Evolutionary conservation across 2,113 vertebrate species (phyloP).

Genomic region (Phrynosoma platyrhinos): DNA sequence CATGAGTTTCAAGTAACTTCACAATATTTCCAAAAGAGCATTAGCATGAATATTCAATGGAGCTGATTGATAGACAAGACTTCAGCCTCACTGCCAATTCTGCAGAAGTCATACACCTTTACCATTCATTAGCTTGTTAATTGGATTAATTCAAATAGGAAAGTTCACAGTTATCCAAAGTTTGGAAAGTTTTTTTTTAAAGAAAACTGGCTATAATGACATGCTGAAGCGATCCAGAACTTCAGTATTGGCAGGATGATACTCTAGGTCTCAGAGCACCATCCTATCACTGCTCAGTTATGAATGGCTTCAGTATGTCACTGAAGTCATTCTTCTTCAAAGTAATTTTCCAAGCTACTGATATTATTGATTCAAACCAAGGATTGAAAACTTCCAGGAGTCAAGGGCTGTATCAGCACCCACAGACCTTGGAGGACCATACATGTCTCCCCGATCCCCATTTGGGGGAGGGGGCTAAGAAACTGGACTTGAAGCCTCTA

Average conservation of each 20-base stretch:
- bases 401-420: not conserved
- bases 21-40: not conserved
- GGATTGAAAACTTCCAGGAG: not conserved
- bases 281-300: not conserved
- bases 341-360: not conserved
- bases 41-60: not conserved
- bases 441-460: no score
- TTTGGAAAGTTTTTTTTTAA: not conserved
- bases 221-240: not conserved
- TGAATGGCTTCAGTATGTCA: not conserved
- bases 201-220: not conserved
- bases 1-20: conserved; percentile 17
- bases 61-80: not conserved
- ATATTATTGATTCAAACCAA: not conserved
- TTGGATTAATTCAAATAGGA: conserved; percentile 29
- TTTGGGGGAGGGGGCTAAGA: no score
- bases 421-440: no score
- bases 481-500: no score
- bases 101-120: not conserved
- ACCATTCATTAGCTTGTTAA: conserved; percentile 26
- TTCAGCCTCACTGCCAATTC: not conserved
- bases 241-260: not conserved
- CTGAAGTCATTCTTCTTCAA: not conserved
- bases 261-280: not conserved
- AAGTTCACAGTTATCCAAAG: not conserved